Percentiles rank a stretch among this genome's conserved stretches.
Evolutionary conservation across 2,888 invertebrate species (phyloP).

Genomic region (Chrysolina oricalcia): DNA sequence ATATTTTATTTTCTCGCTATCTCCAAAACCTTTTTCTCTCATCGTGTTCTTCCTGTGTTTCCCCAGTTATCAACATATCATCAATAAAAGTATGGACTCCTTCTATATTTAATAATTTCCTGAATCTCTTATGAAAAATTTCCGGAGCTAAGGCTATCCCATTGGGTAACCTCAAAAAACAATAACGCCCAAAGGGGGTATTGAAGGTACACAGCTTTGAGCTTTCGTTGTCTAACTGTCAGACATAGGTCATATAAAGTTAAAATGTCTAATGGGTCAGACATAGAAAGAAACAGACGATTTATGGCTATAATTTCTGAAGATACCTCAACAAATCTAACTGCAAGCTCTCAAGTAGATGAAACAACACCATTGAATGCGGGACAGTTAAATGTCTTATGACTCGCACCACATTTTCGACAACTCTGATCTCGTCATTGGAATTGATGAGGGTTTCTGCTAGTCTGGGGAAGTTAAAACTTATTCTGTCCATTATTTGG

Average conservation of each 20-base stretch:
- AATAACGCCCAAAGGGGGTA: background rate
- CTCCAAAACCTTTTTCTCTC: too few species aligned
- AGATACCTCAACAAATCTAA: background rate
- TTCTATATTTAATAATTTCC: constrained; percentile 26
- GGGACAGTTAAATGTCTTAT: too few species aligned
- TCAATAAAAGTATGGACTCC: constrained; percentile 4
- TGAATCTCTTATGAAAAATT: background rate
- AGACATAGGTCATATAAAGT: constrained; percentile 22
- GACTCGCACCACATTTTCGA: too few species aligned
- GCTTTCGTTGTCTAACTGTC: background rate
- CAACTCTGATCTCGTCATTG: too few species aligned
- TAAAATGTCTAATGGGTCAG: background rate
- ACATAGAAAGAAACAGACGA: background rate
- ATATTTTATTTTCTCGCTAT: too few species aligned
- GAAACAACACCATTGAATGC: too few species aligned
- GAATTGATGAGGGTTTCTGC: too few species aligned
- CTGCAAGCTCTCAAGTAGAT: too few species aligned
- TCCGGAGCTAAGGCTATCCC: too few species aligned
- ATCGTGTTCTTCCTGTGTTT: too few species aligned
- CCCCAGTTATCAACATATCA: constrained; percentile 14
- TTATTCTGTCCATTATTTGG: too few species aligned
- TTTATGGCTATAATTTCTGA: constrained; percentile 8
- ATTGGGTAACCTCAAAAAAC: background rate
- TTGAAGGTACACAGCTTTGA: background rate
- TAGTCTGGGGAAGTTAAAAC: too few species aligned